A percentile compares a stretch with the other conserved stretches of the same genome.
phyloP scores from a whole-genome alignment of 2,888 invertebrate genomes.

The Eulithis testata region DNA sequence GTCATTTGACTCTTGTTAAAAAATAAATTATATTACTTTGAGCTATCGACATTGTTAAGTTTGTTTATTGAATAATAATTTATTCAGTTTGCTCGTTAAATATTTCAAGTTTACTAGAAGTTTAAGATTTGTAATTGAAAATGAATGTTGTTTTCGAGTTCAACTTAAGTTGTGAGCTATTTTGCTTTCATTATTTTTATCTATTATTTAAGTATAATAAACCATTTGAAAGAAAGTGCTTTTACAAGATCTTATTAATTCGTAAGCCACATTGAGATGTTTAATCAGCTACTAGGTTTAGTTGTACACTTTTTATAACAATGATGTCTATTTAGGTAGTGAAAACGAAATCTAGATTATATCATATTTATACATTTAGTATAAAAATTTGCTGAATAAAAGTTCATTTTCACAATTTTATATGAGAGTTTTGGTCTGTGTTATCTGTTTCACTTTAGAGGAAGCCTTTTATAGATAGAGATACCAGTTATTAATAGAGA shows the following conservation, averaged over 20 bases:
- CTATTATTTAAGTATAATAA: conserved; percentile 84
- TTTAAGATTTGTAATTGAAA: conserved; percentile 81
- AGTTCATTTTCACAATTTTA: conserved; percentile 85
- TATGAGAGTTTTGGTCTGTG: conserved; percentile 52
- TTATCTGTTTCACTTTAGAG: background rate
- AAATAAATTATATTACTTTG: conserved; percentile 81
- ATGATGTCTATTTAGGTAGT: conserved; percentile 84
- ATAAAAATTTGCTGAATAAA: conserved; percentile 84
- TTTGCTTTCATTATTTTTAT: conserved; percentile 81
- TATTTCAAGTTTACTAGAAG: conserved; percentile 84
- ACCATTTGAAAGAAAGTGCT: conserved; percentile 81
- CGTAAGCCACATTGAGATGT: conserved; percentile 83
- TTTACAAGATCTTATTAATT: conserved; percentile 84
- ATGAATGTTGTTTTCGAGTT: conserved; percentile 79
- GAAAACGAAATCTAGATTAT: conserved; percentile 84
- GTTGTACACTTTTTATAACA: conserved; percentile 85
- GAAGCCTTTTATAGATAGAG: too few relatives aligned
- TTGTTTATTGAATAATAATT: conserved; percentile 84
- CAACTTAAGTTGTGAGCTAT: conserved; percentile 79
- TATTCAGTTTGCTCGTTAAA: conserved; percentile 85
- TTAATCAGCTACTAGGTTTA: conserved; percentile 84
- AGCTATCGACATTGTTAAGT: conserved; percentile 84
- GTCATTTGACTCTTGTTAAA: conserved; percentile 79
- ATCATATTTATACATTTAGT: conserved; percentile 85
- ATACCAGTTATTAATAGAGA: too few relatives aligned